Evolutionary conservation across 2,113 vertebrate species (phyloP).

Genomic region (Bettongia penicillata): DNA sequence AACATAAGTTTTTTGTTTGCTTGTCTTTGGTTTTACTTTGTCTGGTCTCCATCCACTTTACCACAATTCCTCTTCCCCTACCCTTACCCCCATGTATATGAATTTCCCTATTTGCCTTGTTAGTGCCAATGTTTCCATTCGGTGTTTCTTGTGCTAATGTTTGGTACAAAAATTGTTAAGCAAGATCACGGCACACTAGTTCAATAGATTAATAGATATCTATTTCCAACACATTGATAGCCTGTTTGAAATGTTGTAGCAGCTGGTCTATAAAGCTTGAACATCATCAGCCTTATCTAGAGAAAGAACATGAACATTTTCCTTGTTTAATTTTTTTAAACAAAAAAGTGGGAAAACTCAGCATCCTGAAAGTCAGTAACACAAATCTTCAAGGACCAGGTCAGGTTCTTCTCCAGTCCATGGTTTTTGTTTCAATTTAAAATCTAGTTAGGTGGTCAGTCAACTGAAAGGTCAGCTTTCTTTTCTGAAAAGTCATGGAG

Average conservation of each 20-base stretch:
- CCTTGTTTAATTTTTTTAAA: not conserved
- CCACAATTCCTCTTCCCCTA: not conserved
- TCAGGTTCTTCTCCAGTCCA: not conserved
- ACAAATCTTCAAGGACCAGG: not conserved
- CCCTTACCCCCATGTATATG: not conserved
- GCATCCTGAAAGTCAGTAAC: not conserved
- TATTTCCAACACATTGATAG: not conserved
- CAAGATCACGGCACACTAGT: not conserved
- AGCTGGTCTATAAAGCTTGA: not conserved
- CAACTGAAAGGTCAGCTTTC: not conserved
- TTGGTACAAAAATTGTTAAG: not conserved
- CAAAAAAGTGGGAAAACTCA: not conserved
- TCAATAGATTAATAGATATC: not conserved
- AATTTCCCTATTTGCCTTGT: not conserved
- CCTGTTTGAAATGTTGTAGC: not conserved
- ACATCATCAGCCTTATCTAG: not conserved
- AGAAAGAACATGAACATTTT: not conserved
- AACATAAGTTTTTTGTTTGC: not conserved
- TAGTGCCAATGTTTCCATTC: not conserved
- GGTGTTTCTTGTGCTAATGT: not conserved
- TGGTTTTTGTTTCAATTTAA: not conserved
- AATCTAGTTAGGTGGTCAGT: not conserved
- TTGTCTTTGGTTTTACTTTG: not conserved
- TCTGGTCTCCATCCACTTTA: not conserved
- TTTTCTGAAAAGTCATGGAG: not conserved